phyloP scores from a whole-genome alignment of 2,888 invertebrate genomes.

The Chorisops tibialis region DNA sequence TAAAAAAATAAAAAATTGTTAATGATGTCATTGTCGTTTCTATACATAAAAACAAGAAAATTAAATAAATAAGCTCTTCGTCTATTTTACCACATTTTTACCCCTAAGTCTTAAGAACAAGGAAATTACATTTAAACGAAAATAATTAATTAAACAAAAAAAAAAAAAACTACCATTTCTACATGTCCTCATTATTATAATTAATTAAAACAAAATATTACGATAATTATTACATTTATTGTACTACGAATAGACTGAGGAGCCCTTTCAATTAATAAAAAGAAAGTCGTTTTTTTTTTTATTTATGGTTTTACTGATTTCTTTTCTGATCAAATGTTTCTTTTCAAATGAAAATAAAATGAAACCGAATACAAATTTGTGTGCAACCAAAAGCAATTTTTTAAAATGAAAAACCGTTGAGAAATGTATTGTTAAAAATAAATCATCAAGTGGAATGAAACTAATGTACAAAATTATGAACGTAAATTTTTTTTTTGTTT shows the following conservation, averaged over 20 bases:
- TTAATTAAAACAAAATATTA: slow-evolving; percentile 18
- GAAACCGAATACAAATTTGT: neutral
- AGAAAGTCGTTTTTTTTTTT: slow-evolving; percentile 1
- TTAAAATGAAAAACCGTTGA: neutral
- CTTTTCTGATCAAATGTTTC: neutral
- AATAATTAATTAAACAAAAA: too few relatives aligned
- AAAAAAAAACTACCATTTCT: too few relatives aligned
- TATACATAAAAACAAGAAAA: neutral
- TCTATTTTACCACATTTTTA: slow-evolving; percentile 26
- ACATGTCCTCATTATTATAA: slow-evolving; percentile 20
- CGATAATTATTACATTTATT: slow-evolving; percentile 25
- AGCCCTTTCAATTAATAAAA: slow-evolving; percentile 7
- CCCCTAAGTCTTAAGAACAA: slow-evolving; percentile 17
- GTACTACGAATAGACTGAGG: slow-evolving; percentile 25
- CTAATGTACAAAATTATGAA: slow-evolving; percentile 24
- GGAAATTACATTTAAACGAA: neutral
- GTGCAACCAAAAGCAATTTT: slow-evolving; percentile 10
- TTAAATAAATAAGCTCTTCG: slow-evolving; percentile 14
- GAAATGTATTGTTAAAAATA: neutral
- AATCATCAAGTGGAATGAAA: slow-evolving; percentile 23
- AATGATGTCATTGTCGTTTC: too few relatives aligned
- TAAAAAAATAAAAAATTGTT: slow-evolving; percentile 12
- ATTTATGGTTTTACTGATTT: neutral
- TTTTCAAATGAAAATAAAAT: neutral
- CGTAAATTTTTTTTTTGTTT: slow-evolving; percentile 1